Base-by-base conservation (phyloP, 2,113 vertebrate species). In the Orientallactaga bullata region DNA sequence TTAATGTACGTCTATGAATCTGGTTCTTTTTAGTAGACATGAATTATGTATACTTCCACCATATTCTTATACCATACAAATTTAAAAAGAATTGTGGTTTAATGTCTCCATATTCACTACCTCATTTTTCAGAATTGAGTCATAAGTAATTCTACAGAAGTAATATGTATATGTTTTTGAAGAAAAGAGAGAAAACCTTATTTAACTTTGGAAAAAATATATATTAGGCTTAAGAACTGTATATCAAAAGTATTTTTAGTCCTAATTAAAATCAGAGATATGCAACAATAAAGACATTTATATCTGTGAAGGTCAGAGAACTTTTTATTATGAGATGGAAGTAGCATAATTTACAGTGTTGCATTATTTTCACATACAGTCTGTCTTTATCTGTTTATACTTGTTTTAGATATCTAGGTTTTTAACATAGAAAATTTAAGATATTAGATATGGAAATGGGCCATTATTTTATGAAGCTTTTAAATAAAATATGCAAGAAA, bases 151-250 rank as follows among this genome's bases (percentile, higher is more conserved):
- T 80, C 9, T 88, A 37, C 83, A 47, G 35, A 78, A 80, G 66
- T 92, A 83, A 17, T 21, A 73, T n/a, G 30, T 47, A 26, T 78
- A 60, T 58, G 1, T 58, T 78, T 86, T 74, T 78, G 17, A 42
- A 85, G 28, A 47, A 74, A 55, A 92, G 61, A 89, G 55, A 88
- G 8, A 89, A 87, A 39, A 37, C 28, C 63, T 90, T 28, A 30
- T 85, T 92, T 89, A 88, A 28, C 35, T 86, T 78, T 85, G 28
- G 35, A 26, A 93, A 93, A 85, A 73, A 11, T 74, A 30, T 23
- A 35, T 82, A 39, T 5, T 37, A 32, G 18, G 58, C 1, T 71
- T 13, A 80, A n/a, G 37, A 74, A n/a, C 13, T 76, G 71, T 89
- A 32, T 12, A 69, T 21, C 30, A 69, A 76, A 86, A 79, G 71